Evolutionary conservation across 2,888 invertebrate species (phyloP).

Genomic region (Gryllus longicercus): DNA sequence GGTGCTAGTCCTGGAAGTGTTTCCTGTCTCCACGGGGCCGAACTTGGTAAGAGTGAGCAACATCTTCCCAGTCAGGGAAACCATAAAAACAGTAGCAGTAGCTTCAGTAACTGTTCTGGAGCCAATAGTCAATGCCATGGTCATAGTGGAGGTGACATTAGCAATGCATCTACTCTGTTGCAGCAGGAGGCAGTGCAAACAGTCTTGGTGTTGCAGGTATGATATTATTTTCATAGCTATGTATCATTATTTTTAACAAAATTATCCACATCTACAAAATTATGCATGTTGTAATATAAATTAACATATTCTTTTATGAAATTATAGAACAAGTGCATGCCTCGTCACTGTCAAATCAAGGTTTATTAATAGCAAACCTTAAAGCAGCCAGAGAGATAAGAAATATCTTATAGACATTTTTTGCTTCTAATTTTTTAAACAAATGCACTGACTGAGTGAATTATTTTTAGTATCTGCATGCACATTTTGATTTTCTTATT

Average conservation of each 20-base stretch:
- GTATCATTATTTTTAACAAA: slow-evolving; percentile 32
- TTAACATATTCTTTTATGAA: too few relatives aligned
- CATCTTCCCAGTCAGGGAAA: slow-evolving; percentile 39
- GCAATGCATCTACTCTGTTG: slow-evolving; percentile 45
- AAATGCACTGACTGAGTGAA: too few relatives aligned
- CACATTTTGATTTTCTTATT: too few relatives aligned
- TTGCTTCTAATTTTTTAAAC: too few relatives aligned
- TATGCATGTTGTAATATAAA: too few relatives aligned
- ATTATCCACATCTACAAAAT: slow-evolving; percentile 43
- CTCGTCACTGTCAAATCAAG: too few relatives aligned
- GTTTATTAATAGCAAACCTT: too few relatives aligned
- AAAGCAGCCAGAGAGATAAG: too few relatives aligned
- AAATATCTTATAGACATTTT: too few relatives aligned
- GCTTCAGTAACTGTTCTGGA: slow-evolving; percentile 28
- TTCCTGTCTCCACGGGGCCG: slow-evolving; percentile 51
- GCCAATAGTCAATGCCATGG: slow-evolving; percentile 42
- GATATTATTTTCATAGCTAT: too few relatives aligned
- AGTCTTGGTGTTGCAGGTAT: slow-evolving; percentile 43
- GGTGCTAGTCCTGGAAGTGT: slow-evolving; percentile 48
- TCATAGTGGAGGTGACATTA: slow-evolving; percentile 45
- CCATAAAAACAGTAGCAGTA: slow-evolving; percentile 42
- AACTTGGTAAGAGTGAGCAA: slow-evolving; percentile 82
- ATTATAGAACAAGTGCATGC: too few relatives aligned
- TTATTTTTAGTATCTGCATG: too few relatives aligned
- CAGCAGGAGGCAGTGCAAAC: slow-evolving; percentile 42